Evolutionary conservation across 2,888 invertebrate species (phyloP).

Genomic region (Pollenia angustigena): DNA sequence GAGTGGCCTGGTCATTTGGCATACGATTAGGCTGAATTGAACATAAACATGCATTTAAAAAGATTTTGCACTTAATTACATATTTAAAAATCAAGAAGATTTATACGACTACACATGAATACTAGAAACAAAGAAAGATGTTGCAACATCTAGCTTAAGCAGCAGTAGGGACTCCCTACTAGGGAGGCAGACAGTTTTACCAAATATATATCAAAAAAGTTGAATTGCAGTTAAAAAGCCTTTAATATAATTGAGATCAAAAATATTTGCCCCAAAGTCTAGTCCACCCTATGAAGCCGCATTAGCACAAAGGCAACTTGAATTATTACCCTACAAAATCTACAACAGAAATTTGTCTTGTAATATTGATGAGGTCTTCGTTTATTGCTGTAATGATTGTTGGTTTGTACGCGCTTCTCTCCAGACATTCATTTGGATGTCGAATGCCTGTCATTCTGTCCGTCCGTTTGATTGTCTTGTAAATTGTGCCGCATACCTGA

Average conservation of each 20-base stretch:
- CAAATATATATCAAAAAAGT: background rate
- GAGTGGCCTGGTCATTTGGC: conserved; percentile 1
- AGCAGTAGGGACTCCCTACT: conserved; percentile 31
- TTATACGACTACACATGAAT: conserved; percentile 39
- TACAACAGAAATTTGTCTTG: conserved; percentile 72
- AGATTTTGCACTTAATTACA: conserved; percentile 69
- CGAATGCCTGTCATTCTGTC: background rate
- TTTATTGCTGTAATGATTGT: conserved; percentile 50
- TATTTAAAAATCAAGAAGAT: conserved; percentile 61
- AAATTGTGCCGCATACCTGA: conserved; percentile 49
- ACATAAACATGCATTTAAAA: conserved; percentile 46
- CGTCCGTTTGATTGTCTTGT: conserved; percentile 15
- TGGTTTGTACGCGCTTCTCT: conserved; percentile 19
- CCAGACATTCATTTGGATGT: conserved; percentile 23
- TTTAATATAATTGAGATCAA: too few relatives aligned
- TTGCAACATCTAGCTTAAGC: conserved; percentile 7
- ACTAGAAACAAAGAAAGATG: conserved; percentile 8
- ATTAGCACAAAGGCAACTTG: conserved; percentile 41
- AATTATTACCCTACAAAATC: conserved; percentile 58
- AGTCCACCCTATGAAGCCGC: background rate
- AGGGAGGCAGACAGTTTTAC: background rate
- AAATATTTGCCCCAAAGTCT: too few relatives aligned
- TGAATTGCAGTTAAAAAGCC: too few relatives aligned
- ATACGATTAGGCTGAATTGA: background rate
- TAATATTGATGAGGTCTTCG: conserved; percentile 64